Evolutionary conservation across 2,888 invertebrate genomes (phyloP).

Genomic region (Melieria omissa): DNA sequence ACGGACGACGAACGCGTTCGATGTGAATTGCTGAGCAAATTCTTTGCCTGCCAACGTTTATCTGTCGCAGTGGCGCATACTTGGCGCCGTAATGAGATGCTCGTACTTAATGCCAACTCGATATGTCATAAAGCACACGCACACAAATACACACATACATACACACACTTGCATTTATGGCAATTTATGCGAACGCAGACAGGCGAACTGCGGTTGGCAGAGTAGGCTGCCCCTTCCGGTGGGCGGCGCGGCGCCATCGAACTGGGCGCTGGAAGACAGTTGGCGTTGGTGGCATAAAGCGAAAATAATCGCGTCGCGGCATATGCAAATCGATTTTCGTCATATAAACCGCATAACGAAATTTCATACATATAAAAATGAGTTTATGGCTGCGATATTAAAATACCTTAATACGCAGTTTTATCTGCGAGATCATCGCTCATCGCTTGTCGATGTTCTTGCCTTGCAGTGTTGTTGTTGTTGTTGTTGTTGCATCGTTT

Average conservation of each 20-base stretch:
- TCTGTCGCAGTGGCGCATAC: slow-evolving; percentile 24
- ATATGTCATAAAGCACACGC: slow-evolving; percentile 36
- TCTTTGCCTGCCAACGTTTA: slow-evolving; percentile 13
- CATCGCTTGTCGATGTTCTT: too few species aligned
- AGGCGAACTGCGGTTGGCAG: too few species aligned
- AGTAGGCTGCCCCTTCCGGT: too few species aligned
- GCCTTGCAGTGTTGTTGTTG: too few species aligned
- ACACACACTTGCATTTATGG: background rate
- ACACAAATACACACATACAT: slow-evolving; percentile 13
- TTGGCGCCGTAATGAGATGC: slow-evolving; percentile 35
- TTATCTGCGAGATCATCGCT: too few species aligned
- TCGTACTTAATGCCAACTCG: slow-evolving; percentile 36
- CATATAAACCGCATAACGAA: slow-evolving; percentile 27
- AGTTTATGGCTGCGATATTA: slow-evolving; percentile 19
- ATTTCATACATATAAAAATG: slow-evolving; percentile 20
- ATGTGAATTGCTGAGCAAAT: background rate
- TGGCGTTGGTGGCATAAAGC: background rate
- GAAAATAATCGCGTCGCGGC: background rate
- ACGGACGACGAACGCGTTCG: too few species aligned
- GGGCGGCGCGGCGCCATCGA: too few species aligned
- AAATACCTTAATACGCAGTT: slow-evolving; percentile 27
- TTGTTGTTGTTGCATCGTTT: too few species aligned
- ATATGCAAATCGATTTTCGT: slow-evolving; percentile 35
- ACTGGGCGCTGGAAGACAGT: background rate
- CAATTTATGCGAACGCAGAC: too few species aligned